Evolutionary conservation across 2,888 invertebrate genomes (phyloP), one percentile per base, ranked within the genome.

Genomic region (Ellobium chinense): DNA sequence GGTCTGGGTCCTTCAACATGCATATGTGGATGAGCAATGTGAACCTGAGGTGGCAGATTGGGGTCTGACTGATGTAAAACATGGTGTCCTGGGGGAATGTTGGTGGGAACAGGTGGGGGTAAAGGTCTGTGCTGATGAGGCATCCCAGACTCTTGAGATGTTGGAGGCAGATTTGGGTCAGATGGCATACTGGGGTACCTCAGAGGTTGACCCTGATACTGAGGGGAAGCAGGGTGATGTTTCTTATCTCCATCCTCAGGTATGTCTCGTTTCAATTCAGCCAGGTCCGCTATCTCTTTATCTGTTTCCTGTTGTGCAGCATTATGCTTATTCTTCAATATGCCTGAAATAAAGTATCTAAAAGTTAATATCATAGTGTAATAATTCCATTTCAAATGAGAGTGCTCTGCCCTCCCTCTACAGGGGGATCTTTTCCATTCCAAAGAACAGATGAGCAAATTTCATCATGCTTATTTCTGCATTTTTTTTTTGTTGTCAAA

Each of bases 171-270:
- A 29, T 80, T 69, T 21, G 80, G 80, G 29, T 80, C 80, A 46
- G 80, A 80, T 9, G 80, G 74, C 69, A 80, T 62, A 77, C 65
- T 69, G 39, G 63, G 78, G 60, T 74, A 79, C 37, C 68, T 39
- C 39, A 68, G 56, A 31, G 73, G 81, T 58, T 73, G 78, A 36
- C 46, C 81, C 62, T 83, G 83, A 27, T 82, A 83, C 62, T 74
- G 75, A 18, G 80, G 80, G 62, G 80, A 75, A n/a, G 68, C 75
- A 9, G 73, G 73, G 31, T 70, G 79, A 14, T 24, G 63, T 18
- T 34, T 54, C 21, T 27, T 66, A 1, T 79, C 73, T 29, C n/a
- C 65, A 5, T 69, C 68, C 54, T 75, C 62, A 21, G 39, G 3
- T 12, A 18, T 29, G 27, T 63, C 65, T 62, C 9, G 14, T n/a